Evolutionary conservation across 2,113 vertebrate genomes (phyloP).

Genomic region (Aldabrachelys gigantea): DNA sequence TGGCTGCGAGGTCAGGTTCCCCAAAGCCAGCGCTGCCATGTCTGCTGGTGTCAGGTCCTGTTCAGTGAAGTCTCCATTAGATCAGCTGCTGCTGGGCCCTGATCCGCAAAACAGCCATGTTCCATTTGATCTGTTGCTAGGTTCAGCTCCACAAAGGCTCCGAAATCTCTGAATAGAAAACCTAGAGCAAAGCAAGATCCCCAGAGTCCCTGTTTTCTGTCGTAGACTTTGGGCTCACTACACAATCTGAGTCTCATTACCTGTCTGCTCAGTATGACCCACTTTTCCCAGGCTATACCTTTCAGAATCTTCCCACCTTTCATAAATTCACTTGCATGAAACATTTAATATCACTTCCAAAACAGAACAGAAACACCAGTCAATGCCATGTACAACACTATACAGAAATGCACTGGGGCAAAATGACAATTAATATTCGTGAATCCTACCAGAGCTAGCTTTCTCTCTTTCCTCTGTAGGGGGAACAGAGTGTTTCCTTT

Average conservation of each 20-base stretch:
- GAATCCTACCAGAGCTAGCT: not conserved
- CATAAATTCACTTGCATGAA: not conserved
- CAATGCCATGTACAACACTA: not conserved
- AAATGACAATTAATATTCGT: not conserved
- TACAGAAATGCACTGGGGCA: not conserved
- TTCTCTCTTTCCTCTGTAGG: accelerated
- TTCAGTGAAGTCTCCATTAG: not conserved
- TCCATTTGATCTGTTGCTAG: not conserved
- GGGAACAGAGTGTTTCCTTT: not conserved
- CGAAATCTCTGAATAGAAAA: not conserved
- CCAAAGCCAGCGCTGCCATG: not conserved
- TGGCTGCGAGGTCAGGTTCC: not conserved
- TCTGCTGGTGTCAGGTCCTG: not conserved
- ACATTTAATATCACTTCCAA: not conserved
- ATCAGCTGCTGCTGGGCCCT: not conserved
- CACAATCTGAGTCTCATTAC: not conserved
- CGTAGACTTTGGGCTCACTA: not conserved
- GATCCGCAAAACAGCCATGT: not conserved
- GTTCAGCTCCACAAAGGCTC: not conserved
- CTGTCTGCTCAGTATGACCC: not conserved
- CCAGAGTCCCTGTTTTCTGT: not conserved
- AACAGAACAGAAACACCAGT: not conserved
- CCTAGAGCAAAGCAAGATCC: not conserved
- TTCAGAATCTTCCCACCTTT: accelerated
- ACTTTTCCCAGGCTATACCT: not conserved